A percentile compares a stretch with the other conserved stretches of the same genome.
Conservation (phyloP, 2,113 vertebrate species). For the Callionymus lyra region DNA sequence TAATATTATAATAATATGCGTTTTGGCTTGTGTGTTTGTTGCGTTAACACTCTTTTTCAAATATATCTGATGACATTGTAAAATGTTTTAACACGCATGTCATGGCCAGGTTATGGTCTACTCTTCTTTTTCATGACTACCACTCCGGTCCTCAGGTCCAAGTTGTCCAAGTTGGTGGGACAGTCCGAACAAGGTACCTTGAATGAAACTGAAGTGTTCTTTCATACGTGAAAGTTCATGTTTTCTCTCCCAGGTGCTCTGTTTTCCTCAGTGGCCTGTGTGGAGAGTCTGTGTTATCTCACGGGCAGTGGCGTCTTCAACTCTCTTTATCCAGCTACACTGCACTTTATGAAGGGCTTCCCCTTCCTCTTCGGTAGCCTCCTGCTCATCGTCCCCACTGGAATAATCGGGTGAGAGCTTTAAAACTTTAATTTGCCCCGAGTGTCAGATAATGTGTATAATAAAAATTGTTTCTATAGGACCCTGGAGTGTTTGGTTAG, state of each 20-base stretch:
- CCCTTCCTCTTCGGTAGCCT: slow-evolving; percentile 81
- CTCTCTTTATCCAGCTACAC: slow-evolving; percentile 80
- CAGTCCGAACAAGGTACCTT: slow-evolving; percentile 76
- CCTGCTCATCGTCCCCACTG: slow-evolving; percentile 78
- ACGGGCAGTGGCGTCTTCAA: slow-evolving; percentile 79
- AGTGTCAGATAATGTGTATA: neutral
- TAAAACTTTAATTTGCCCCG: neutral
- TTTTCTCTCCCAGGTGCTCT: slow-evolving; percentile 72
- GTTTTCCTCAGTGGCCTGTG: slow-evolving; percentile 84
- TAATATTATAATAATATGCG: too few relatives aligned
- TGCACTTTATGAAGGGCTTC: slow-evolving; percentile 88
- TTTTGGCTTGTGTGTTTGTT: too few relatives aligned
- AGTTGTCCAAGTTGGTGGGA: slow-evolving; percentile 82
- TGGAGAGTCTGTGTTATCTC: slow-evolving; percentile 76
- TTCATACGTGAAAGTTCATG: neutral
- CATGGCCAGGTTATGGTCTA: slow-evolving; percentile 75
- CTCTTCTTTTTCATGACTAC: slow-evolving; percentile 77
- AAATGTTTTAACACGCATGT: too few relatives aligned
- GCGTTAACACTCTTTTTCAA: too few relatives aligned
- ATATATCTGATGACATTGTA: too few relatives aligned
- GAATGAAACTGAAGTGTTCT: neutral
- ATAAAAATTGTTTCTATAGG: slow-evolving; percentile 46
- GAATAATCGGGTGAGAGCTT: slow-evolving; percentile 78
- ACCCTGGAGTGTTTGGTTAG: slow-evolving; percentile 58
- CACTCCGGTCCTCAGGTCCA: slow-evolving; percentile 84